Evolutionary conservation across 2,113 vertebrate genomes (phyloP), one percentile per base, ranked within the genome.

Genomic region (Salvelinus sp.): DNA sequence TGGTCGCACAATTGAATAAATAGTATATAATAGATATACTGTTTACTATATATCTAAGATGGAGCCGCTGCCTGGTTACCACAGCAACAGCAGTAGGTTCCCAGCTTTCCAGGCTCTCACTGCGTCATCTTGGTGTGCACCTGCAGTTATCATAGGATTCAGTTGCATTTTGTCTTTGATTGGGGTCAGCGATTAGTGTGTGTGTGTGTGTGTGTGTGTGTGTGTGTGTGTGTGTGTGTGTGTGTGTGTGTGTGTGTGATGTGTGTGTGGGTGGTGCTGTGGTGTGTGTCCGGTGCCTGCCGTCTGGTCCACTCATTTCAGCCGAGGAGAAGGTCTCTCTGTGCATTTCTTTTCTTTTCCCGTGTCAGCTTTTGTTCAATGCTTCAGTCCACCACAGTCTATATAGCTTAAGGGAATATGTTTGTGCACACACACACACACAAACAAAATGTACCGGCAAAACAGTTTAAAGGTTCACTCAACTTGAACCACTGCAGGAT

Each of bases 381-480:
- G 28, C 82, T 81, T 84, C 82, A 74, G 67, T 54, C 73, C 20
- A 54, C 25, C 22, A 57, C 76, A 76, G 79, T 60, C 65, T 66
- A 4, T 30, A 9, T 25, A 30, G 10, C 3, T 66, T 27, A 30
- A 66, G 14, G 12, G 64, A 18, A 66, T 28, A 28, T 25, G 25
- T 27, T 13, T 23, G 4, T 4, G 13, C 63, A 28, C 25, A 28
- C 0, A 65, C 63, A 65, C 62, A 28, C 64, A 66, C 13, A 66
- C 64, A 28, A 28, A 23, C 22, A 12, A 12, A 64, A 28, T 65
- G 25, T 65, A 27, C 13, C 10, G 25, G 18, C 20, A 57, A 9
- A 65, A 4, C 23, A 65, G 13, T 16, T 23, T 28, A 3, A 65
- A 65, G 25, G 63, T 28, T 28, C 22, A 25, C 62, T 28, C 12